Evolutionary conservation across 1,140 invertebrate genomes (phyloP), one percentile per base, ranked within the genome.

Genomic region (Apis florea): DNA sequence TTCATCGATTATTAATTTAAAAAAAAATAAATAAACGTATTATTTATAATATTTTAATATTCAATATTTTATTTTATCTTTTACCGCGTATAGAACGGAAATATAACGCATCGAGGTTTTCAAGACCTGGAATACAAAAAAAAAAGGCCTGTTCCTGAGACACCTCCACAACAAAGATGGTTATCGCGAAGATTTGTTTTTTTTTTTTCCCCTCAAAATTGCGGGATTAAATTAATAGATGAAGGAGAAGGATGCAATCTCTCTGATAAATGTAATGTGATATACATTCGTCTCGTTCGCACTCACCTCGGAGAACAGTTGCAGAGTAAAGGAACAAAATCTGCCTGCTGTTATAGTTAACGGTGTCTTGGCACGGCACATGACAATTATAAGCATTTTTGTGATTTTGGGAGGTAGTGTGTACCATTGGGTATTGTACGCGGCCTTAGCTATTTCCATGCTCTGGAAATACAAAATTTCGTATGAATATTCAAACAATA

Each of bases 351-450:
- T 92, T 12, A 92, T 79, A 24, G 72, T 54, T 40, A 91, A 73
- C 19, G 91, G 89, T 49, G 67, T 71, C 63, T 86, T 84, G 1
- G 87, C 83, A 54, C 89, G 79, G 56, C 82, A 76, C 79, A 93
- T 92, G 19, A 92, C 87, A 12, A 92, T 83, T 17, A 88, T 74
- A 6, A 92, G 53, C 54, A 59, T 82, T 79, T 74, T 91, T 0
- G 85, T 63, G 26, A 88, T 75, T 4, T 59, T 59, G 6, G 79
- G 56, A 40, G 87, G 66, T 21, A 90, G 82, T 15, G 88, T 87
- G 53, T 90, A 91, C 91, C 92, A 93, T 15, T 89, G 54, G 21
- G 83, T 88, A 15, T 88, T 64, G 63, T 92, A 93, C 53, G 83
- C 89, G 12, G 89, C 85, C 0, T 88, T 69, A 6, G 83, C 70